Evolutionary conservation across 1,140 invertebrate genomes (phyloP).

Genomic region (Vanessa atalanta): DNA sequence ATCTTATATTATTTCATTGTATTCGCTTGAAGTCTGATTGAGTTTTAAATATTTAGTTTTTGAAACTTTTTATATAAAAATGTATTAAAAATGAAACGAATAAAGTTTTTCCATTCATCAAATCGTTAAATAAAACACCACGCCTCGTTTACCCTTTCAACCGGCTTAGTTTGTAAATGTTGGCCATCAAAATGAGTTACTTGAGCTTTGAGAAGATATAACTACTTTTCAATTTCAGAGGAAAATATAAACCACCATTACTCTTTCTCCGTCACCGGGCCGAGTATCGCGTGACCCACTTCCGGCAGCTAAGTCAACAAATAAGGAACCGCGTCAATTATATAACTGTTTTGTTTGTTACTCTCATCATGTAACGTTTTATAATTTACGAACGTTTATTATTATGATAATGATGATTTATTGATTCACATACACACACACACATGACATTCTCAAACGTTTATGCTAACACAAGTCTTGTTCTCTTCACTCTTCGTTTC

Average conservation of each 20-base stretch:
- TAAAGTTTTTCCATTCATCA: too few species aligned
- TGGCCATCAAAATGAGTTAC: neutral
- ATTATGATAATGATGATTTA: too few species aligned
- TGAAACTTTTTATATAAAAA: too few species aligned
- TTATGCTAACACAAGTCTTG: too few species aligned
- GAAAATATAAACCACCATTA: neutral
- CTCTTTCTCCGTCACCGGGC: neutral
- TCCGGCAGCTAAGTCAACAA: neutral
- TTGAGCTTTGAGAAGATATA: neutral
- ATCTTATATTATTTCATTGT: too few species aligned
- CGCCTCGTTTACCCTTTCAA: neutral
- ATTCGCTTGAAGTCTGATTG: too few species aligned
- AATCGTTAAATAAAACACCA: neutral
- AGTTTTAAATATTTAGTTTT: too few species aligned
- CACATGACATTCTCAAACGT: too few species aligned
- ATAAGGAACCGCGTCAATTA: neutral
- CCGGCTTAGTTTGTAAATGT: neutral
- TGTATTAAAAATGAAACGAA: too few species aligned
- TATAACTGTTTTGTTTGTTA: constrained; percentile 4
- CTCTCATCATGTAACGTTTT: neutral
- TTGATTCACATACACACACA: too few species aligned
- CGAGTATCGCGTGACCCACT: neutral
- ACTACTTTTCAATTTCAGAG: neutral
- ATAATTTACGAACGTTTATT: too few species aligned
- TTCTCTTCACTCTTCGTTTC: too few species aligned